These are phyloP conservation scores for Podilymbus podiceps DNA, from an alignment of 2,113 vertebrate genomes.

Conservation along the genomic window DNA sequence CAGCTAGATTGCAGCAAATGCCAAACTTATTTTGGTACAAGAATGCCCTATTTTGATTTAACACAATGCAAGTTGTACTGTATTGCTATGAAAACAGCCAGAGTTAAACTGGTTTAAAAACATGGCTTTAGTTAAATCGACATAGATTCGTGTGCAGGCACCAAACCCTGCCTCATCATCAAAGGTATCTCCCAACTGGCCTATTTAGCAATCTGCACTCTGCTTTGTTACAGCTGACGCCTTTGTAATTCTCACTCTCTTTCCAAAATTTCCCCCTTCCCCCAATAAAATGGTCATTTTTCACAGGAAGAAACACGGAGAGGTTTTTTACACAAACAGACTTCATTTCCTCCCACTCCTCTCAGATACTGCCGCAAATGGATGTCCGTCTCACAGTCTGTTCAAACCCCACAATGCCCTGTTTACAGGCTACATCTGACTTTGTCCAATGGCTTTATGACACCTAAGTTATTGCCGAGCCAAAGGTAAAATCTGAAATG, in stretches of 20 bases:
- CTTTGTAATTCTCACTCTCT: neutral
- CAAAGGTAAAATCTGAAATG: neutral
- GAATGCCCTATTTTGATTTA: neutral
- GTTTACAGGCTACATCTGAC: neutral
- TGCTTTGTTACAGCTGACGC: neutral
- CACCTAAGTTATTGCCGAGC: neutral
- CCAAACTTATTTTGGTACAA: neutral
- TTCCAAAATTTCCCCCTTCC: neutral
- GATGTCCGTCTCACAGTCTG: fast-evolving
- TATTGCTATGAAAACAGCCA: neutral
- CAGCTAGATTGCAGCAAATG: neutral
- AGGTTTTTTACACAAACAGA: neutral
- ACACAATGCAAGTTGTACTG: neutral
- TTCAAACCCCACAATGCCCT: neutral
- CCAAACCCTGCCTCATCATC: neutral
- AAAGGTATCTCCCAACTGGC: neutral
- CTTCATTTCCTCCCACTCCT: neutral
- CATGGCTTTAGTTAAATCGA: neutral
- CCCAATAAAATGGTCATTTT: neutral
- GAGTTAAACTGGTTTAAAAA: neutral
- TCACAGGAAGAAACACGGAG: neutral
- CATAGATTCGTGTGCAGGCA: neutral
- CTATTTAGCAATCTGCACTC: neutral
- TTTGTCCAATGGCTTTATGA: neutral
- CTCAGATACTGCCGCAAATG: neutral